phyloP scores from a whole-genome alignment of 2,113 vertebrate genomes.

The Caloenas nicobarica region DNA sequence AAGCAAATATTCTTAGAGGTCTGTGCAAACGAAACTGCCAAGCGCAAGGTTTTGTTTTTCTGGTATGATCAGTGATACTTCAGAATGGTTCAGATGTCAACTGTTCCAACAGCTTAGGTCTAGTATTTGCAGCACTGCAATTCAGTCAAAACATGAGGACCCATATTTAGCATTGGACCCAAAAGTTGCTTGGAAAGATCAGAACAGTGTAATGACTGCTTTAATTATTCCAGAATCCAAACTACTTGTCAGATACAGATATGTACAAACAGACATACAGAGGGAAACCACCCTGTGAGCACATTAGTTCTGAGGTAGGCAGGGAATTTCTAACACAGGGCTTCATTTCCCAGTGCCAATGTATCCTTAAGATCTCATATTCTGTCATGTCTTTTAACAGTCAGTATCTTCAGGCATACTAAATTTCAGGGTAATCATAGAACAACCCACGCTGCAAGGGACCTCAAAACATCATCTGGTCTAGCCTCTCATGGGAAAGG shows the following conservation, averaged over 20 bases:
- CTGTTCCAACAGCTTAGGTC: background rate
- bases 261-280: background rate
- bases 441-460: background rate
- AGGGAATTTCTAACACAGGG: background rate
- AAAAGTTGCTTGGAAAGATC: background rate
- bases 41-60: background rate
- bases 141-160: background rate
- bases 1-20: background rate
- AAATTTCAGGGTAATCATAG: background rate
- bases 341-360: background rate
- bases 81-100: background rate
- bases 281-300: background rate
- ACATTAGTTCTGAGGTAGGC: background rate
- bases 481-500: background rate
- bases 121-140: background rate
- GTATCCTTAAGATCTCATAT: background rate
- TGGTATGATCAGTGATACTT: background rate
- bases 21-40: background rate
- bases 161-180: background rate
- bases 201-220: background rate
- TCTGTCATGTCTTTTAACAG: background rate
- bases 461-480: background rate
- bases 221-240: background rate
- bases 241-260: background rate
- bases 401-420: background rate